phyloP scores from a whole-genome alignment of 2,797 vertebrate genomes.

The Ctenopoma kingsleyae region DNA sequence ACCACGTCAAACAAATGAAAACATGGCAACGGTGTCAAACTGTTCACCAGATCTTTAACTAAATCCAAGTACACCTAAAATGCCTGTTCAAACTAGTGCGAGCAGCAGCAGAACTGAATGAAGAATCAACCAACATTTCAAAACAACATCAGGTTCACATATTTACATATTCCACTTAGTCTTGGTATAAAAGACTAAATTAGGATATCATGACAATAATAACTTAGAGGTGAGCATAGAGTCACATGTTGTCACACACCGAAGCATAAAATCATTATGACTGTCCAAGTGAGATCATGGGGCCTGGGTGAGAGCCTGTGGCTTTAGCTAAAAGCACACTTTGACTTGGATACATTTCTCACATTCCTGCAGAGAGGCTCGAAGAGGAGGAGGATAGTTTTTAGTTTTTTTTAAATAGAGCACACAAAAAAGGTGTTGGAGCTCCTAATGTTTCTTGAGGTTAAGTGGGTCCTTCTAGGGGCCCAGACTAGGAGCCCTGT shows the following conservation, averaged over 20 bases:
- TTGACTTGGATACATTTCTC: conserved; percentile 66
- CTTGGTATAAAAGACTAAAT: conserved; percentile 18
- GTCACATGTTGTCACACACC: neutral
- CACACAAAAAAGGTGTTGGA: conserved; percentile 64
- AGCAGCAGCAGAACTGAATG: conserved; percentile 17
- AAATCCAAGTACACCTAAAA: conserved; percentile 21
- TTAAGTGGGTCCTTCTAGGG: conserved; percentile 73
- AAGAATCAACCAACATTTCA: neutral
- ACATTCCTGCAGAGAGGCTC: conserved; percentile 59
- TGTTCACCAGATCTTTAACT: conserved; percentile 16
- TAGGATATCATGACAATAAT: neutral
- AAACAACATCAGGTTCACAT: neutral
- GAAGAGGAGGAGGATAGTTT: conserved; percentile 19
- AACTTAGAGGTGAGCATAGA: conserved; percentile 19
- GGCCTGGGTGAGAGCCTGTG: conserved; percentile 52
- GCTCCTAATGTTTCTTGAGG: conserved; percentile 60
- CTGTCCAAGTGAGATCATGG: conserved; percentile 50
- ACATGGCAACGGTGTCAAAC: conserved; percentile 17
- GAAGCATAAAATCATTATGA: conserved; percentile 28
- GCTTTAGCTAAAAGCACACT: conserved; percentile 61
- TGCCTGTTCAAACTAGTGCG: conserved; percentile 4
- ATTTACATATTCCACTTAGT: neutral
- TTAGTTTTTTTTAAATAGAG: conserved; percentile 36
- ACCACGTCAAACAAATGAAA: conserved; percentile 43
- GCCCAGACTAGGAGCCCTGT: conserved; percentile 42